Evolutionary conservation across 2,797 vertebrate genomes (phyloP).

Genomic region (Phaenicophaeus curvirostris): DNA sequence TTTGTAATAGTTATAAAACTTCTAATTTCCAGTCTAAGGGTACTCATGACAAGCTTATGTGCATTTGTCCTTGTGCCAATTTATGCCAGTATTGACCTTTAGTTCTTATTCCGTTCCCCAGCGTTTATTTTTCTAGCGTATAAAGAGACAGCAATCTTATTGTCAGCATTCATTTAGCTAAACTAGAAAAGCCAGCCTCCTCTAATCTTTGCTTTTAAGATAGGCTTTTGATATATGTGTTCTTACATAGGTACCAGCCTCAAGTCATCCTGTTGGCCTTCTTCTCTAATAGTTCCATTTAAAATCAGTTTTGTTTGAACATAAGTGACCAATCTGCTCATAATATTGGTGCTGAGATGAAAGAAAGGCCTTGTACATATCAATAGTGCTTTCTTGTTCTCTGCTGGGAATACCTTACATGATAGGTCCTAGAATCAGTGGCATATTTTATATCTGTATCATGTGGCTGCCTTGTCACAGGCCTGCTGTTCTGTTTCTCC

Average conservation of each 20-base stretch:
- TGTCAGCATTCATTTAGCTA: constrained; percentile 34
- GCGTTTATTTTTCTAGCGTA: constrained; percentile 24
- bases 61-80: neutral
- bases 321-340: neutral
- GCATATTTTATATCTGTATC: neutral
- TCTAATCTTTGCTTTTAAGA: constrained; percentile 2
- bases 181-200: neutral
- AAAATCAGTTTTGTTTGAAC: constrained; percentile 5
- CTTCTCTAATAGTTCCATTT: neutral
- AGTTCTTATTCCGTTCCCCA: neutral
- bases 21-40: neutral
- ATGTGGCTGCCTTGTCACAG: neutral
- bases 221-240: neutral
- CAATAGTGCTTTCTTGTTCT: constrained; percentile 2
- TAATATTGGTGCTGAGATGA: constrained; percentile 30
- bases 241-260: neutral
- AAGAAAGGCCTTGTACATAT: constrained; percentile 17
- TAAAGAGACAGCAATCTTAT: constrained; percentile 9
- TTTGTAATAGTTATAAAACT: neutral
- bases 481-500: neutral
- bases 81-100: constrained; percentile 42
- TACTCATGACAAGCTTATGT: neutral
- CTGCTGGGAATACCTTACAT: neutral
- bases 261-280: neutral
- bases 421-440: neutral